Percentiles rank a stretch among this genome's conserved stretches.
phyloP scores from a whole-genome alignment of 2,888 invertebrate genomes.

The Limenitis camilla region DNA sequence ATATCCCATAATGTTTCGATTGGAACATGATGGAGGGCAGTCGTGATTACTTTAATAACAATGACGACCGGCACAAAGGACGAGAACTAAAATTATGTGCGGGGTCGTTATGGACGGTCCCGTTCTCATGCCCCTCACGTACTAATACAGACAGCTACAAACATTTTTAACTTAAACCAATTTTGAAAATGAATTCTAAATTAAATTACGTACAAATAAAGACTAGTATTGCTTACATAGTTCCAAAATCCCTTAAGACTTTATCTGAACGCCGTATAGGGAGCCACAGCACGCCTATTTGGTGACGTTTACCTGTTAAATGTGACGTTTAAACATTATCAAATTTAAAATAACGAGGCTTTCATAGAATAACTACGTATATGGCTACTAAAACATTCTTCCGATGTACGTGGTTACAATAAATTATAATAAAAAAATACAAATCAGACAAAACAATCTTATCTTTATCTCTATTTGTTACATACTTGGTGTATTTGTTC shows the following conservation, averaged over 20 bases:
- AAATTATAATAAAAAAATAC: constrained; percentile 6
- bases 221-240: constrained; percentile 25
- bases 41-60: constrained; percentile 74
- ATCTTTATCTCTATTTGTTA: not conserved
- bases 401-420: constrained; percentile 12
- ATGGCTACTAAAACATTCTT: constrained; percentile 36
- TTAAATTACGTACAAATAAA: constrained; percentile 26
- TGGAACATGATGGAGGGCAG: constrained; percentile 67
- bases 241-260: constrained; percentile 11
- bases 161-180: constrained; percentile 24
- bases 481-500: no score
- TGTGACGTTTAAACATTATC: constrained; percentile 61
- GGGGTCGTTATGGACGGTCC: constrained; percentile 45
- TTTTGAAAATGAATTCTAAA: constrained; percentile 27
- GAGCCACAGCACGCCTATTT: constrained; percentile 38
- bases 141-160: constrained; percentile 29
- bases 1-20: constrained; percentile 74
- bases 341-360: constrained; percentile 61
- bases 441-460: not conserved
- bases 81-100: constrained; percentile 66
- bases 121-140: constrained; percentile 70
- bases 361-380: constrained; percentile 55
- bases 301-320: constrained; percentile 53
- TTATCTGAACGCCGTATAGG: constrained; percentile 12
- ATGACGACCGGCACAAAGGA: constrained; percentile 67